phyloP scores from a whole-genome alignment of 2,797 vertebrate genomes.

The Florisuga fusca region DNA sequence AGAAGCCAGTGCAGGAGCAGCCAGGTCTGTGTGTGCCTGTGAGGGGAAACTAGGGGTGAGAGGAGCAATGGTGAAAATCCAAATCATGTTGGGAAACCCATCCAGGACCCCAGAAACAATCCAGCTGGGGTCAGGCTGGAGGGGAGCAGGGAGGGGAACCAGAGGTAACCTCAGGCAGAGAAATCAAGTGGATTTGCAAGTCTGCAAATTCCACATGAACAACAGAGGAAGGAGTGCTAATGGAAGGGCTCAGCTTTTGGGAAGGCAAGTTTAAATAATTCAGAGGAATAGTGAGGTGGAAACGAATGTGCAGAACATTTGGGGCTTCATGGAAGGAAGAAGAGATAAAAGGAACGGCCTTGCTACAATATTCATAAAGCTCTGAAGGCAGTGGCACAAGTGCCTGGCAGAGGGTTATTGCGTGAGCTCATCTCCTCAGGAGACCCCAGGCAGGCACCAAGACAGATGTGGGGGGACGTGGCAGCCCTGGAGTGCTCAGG shows the following conservation, averaged over 20 bases:
- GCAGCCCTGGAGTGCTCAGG: fast-evolving
- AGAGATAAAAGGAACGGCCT: slow-evolving; percentile 35
- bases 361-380: slow-evolving; percentile 70
- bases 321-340: slow-evolving; percentile 51
- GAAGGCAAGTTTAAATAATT: slow-evolving; percentile 52
- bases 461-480: background rate
- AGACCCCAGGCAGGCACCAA: background rate
- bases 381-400: background rate
- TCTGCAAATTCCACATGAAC: background rate
- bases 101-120: background rate
- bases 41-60: background rate
- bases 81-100: background rate
- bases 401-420: background rate
- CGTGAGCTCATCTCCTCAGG: background rate
- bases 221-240: background rate
- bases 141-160: background rate
- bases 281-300: slow-evolving; percentile 52
- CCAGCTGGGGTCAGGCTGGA: background rate
- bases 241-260: background rate
- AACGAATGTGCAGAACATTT: slow-evolving; percentile 50
- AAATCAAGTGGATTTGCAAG: background rate
- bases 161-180: background rate
- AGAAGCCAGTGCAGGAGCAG: background rate
- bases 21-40: fast-evolving
- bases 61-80: background rate